Percentiles rank a stretch among this genome's conserved stretches.
phyloP scores from a whole-genome alignment of 2,797 vertebrate genomes.

The Echeneis naucrates region DNA sequence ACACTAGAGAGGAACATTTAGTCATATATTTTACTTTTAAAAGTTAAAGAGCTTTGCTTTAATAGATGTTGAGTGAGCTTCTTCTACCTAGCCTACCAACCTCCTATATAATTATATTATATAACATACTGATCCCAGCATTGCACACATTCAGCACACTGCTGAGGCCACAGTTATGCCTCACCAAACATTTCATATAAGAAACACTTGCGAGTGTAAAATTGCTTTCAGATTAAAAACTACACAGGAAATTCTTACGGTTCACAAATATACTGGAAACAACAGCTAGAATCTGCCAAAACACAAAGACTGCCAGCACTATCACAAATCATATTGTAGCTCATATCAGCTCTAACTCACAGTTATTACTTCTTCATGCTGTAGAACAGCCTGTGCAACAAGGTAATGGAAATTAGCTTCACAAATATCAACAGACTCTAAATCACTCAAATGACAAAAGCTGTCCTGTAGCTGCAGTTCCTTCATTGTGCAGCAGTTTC shows the following conservation, averaged over 20 bases:
- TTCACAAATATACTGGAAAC: constrained; percentile 20
- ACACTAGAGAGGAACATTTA: background rate
- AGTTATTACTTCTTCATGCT: background rate
- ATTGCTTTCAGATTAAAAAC: constrained; percentile 14
- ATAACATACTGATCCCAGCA: background rate
- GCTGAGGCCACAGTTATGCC: constrained; percentile 22
- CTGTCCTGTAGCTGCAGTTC: background rate
- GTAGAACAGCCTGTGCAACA: constrained; percentile 6
- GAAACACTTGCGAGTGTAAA: background rate
- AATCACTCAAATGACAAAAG: constrained; percentile 1
- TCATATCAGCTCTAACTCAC: constrained; percentile 27
- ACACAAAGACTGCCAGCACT: constrained; percentile 23
- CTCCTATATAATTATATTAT: constrained; percentile 1
- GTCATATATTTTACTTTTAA: background rate
- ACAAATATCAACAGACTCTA: background rate
- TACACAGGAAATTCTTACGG: constrained; percentile 14
- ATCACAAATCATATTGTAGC: constrained; percentile 28
- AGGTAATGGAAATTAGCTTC: background rate
- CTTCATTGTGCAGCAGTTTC: constrained; percentile 12
- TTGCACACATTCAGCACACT: constrained; percentile 9
- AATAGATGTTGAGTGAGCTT: background rate
- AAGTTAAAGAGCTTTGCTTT: background rate
- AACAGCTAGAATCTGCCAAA: constrained; percentile 14
- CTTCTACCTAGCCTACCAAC: background rate
- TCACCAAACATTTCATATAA: background rate